Evolutionary conservation across 1,140 invertebrate genomes (phyloP).

Genomic region (Rhopalosiphum maidis): DNA sequence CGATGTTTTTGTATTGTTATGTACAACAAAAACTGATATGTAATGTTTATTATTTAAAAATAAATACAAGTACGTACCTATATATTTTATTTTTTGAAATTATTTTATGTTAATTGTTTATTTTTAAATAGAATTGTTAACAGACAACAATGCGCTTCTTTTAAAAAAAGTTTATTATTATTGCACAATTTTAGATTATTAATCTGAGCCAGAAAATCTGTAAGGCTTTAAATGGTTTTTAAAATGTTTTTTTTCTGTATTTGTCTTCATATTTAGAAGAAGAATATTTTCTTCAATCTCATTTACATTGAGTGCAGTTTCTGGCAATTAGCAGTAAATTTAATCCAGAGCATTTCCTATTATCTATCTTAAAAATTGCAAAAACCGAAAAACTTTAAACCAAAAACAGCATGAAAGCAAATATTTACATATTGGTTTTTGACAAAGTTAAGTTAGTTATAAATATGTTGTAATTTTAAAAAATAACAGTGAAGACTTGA

Average conservation of each 20-base stretch:
- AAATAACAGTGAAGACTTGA: too few relatives aligned
- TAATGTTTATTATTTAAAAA: constrained; percentile 9
- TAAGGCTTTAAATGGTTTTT: not conserved
- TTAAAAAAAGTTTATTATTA: not conserved
- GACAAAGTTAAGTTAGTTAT: not conserved
- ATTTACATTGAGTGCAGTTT: not conserved
- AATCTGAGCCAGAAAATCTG: not conserved
- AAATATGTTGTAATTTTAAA: not conserved
- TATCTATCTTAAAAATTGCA: too few relatives aligned
- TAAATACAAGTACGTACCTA: not conserved
- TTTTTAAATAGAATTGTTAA: not conserved
- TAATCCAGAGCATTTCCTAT: not conserved
- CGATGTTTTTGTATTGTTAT: not conserved
- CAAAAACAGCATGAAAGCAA: not conserved
- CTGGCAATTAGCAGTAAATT: not conserved
- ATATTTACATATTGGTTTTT: not conserved
- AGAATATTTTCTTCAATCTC: not conserved
- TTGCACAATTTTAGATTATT: not conserved
- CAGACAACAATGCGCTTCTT: not conserved
- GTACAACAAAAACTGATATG: not conserved
- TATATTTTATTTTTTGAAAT: not conserved
- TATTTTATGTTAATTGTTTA: not conserved
- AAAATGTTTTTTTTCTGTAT: not conserved
- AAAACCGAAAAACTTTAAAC: not conserved
- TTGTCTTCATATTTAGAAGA: not conserved